These are phyloP conservation scores for Scaptomyza cyrtandrae DNA, from an alignment of 2,888 invertebrate genomes.

Conservation along the genomic window DNA sequence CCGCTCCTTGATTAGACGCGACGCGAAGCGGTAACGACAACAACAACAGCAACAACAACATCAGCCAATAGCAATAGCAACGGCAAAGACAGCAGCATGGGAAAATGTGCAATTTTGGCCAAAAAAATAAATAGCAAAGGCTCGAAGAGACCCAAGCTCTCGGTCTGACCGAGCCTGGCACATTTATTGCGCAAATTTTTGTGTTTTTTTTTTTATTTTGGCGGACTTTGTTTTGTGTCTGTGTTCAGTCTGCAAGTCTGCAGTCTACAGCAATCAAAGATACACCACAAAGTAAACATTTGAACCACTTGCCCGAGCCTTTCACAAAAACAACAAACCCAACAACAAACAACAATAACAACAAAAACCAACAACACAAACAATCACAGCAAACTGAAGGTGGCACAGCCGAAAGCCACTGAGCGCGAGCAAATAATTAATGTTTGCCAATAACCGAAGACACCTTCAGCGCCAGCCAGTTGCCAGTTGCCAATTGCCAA, in stretches of 20 bases:
- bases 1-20: constrained; percentile 78
- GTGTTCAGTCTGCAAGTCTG: constrained; percentile 16
- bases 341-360: constrained; percentile 14
- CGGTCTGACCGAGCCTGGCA: constrained; percentile 69
- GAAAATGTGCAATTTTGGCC: constrained; percentile 82
- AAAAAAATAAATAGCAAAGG: constrained; percentile 75
- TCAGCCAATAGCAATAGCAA: too few species aligned
- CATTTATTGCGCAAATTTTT: constrained; percentile 71
- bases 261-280: constrained; percentile 71
- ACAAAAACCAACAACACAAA: constrained; percentile 7
- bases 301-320: constrained; percentile 75
- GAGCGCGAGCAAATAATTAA: constrained; percentile 77
- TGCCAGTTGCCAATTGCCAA: constrained; percentile 11
- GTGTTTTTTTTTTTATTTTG: constrained; percentile 38
- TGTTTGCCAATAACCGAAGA: constrained; percentile 82
- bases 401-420: constrained; percentile 50
- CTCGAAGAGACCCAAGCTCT: constrained; percentile 48
- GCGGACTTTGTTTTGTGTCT: constrained; percentile 23
- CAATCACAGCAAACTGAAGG: constrained; percentile 44
- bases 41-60: constrained; percentile 37
- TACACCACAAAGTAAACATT: constrained; percentile 77
- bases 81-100: constrained; percentile 70
- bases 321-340: constrained; percentile 62
- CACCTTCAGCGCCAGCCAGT: constrained; percentile 62
- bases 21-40: constrained; percentile 52